These are phyloP conservation scores for Onychomys leucogaster DNA, from an alignment of 2,797 vertebrate species.

Conservation along the genomic window DNA sequence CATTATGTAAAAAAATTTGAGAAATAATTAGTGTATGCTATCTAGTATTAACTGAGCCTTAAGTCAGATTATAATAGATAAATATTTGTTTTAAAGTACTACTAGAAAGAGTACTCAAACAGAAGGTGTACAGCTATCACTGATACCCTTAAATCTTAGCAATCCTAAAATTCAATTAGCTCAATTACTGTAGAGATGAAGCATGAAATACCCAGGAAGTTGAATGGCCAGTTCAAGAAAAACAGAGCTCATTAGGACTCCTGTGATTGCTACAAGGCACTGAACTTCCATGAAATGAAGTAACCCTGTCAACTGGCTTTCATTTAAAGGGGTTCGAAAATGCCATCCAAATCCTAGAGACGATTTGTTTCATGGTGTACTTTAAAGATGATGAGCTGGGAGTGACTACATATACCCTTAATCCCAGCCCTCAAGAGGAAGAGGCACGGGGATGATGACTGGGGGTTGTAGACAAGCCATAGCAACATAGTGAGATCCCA, in stretches of 20 bases:
- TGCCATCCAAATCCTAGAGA: background rate
- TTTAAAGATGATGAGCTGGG: background rate
- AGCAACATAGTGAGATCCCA: background rate
- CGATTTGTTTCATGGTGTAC: background rate
- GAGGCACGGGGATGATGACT: background rate
- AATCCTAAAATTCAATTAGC: background rate
- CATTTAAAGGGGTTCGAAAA: background rate
- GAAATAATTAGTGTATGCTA: background rate
- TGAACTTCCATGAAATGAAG: background rate
- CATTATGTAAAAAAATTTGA: background rate
- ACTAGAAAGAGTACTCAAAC: constrained; percentile 7
- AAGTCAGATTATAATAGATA: background rate
- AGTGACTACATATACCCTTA: background rate
- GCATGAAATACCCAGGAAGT: background rate
- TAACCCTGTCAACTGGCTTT: background rate
- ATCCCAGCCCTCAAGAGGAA: background rate
- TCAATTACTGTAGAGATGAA: constrained; percentile 25
- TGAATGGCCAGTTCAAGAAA: background rate
- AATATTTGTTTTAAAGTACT: constrained; percentile 38
- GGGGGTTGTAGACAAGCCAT: background rate
- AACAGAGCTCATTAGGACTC: background rate
- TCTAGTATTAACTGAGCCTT: background rate
- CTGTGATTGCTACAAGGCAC: background rate
- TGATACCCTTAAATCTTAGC: background rate
- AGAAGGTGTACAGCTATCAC: background rate